Percentiles rank a stretch among this genome's conserved stretches.
These are phyloP conservation scores for Todus mexicanus DNA, from an alignment of 2,797 vertebrate genomes.

Conservation along the genomic window DNA sequence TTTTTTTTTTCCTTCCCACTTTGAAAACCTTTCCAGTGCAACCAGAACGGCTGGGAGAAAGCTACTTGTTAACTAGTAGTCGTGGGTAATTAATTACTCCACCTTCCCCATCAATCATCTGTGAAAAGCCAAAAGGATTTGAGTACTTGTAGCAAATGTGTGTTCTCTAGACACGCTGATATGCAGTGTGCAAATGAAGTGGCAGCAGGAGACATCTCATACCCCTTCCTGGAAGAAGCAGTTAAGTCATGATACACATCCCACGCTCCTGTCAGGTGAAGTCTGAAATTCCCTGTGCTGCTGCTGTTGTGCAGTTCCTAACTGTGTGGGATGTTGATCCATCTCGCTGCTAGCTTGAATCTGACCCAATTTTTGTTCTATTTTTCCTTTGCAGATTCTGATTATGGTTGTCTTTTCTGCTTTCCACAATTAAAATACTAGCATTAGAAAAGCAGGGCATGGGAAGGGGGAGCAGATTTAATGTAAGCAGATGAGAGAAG, in stretches of 20 bases:
- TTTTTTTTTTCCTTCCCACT: background rate
- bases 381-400: constrained; percentile 37
- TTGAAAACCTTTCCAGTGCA: background rate
- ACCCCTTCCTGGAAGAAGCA: background rate
- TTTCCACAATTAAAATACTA: constrained; percentile 27
- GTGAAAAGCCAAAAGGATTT: constrained; percentile 51
- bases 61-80: constrained; percentile 41
- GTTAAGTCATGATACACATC: constrained; percentile 38
- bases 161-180: constrained; percentile 15
- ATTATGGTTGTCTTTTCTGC: background rate
- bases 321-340: constrained; percentile 52
- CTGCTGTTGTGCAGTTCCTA: constrained; percentile 28
- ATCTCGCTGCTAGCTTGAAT: constrained; percentile 11
- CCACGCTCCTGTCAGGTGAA: constrained; percentile 47
- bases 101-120: constrained; percentile 53
- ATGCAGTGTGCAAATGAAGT: background rate
- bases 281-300: constrained; percentile 39
- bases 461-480: background rate
- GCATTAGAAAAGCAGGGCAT: background rate
- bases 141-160: constrained; percentile 32
- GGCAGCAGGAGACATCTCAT: constrained; percentile 34
- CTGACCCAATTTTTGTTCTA: constrained; percentile 52
- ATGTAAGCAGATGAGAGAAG: background rate
- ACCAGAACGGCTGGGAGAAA: constrained; percentile 14
- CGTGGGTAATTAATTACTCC: constrained; percentile 55